Percentiles rank a stretch among this genome's conserved stretches.
phyloP scores from a whole-genome alignment of 2,113 vertebrate species.

The Stigmatopora nigra region DNA sequence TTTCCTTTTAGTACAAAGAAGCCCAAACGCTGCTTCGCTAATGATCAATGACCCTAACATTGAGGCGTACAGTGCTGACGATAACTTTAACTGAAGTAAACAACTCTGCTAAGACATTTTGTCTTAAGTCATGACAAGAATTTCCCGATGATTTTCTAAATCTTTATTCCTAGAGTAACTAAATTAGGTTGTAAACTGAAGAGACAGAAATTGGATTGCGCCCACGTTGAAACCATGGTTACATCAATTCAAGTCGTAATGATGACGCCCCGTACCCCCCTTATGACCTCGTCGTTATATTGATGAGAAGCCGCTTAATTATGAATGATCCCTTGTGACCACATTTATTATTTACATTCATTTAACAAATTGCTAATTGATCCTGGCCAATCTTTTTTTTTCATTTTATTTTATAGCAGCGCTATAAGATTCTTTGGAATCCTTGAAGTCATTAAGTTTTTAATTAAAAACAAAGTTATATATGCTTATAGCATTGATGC shows the following conservation, averaged over 20 bases:
- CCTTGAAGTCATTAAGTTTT: too few relatives aligned
- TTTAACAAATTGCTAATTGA: neutral
- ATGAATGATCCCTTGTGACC: neutral
- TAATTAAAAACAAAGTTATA: too few relatives aligned
- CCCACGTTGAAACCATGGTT: neutral
- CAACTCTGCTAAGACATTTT: too few relatives aligned
- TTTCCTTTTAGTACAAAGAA: constrained; percentile 15
- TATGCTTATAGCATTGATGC: neutral
- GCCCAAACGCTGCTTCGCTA: neutral
- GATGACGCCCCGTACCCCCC: neutral
- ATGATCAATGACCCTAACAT: neutral
- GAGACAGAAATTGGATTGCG: neutral
- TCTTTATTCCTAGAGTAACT: neutral
- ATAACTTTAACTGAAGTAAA: too few relatives aligned
- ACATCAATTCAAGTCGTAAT: neutral
- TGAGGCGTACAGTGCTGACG: neutral
- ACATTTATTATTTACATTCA: neutral
- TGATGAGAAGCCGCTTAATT: neutral
- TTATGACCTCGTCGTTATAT: neutral
- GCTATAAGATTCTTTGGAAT: neutral
- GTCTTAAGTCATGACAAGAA: too few relatives aligned
- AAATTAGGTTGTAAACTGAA: neutral
- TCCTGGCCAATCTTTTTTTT: neutral
- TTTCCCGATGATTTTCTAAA: neutral
- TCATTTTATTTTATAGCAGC: neutral